These are phyloP conservation scores for Acronicta psi DNA, from an alignment of 2,888 invertebrate genomes.

Conservation along the genomic window DNA sequence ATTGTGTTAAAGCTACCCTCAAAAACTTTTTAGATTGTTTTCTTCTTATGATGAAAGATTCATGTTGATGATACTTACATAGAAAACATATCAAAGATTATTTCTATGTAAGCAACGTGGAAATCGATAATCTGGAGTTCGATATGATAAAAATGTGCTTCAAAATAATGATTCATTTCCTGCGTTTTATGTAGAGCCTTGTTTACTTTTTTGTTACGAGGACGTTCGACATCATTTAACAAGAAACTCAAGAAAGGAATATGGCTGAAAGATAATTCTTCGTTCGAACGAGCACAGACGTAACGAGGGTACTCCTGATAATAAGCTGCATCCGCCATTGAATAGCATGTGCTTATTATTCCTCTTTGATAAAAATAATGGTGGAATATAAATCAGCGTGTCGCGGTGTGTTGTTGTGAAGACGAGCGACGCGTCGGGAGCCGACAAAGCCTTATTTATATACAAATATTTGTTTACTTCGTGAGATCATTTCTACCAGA, in stretches of 20 bases:
- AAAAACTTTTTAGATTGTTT: too few relatives aligned
- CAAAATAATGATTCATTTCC: constrained; percentile 49
- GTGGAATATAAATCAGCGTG: constrained; percentile 67
- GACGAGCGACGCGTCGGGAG: constrained; percentile 49
- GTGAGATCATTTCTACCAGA: constrained; percentile 61
- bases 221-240: constrained; percentile 44
- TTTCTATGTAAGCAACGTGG: constrained; percentile 20
- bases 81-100: background rate
- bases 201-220: constrained; percentile 39
- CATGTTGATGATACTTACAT: background rate
- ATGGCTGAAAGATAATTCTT: constrained; percentile 45
- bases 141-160: constrained; percentile 37
- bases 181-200: constrained; percentile 27
- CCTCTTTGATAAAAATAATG: constrained; percentile 69
- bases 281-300: constrained; percentile 35
- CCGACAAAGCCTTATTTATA: constrained; percentile 73
- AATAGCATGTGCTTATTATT: constrained; percentile 56
- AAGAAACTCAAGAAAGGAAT: constrained; percentile 40
- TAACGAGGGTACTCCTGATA: constrained; percentile 48
- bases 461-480: constrained; percentile 74
- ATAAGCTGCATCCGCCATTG: constrained; percentile 58
- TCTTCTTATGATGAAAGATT: background rate
- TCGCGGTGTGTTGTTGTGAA: constrained; percentile 52
- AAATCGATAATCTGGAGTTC: constrained; percentile 39
- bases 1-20: too few relatives aligned